Conservation (phyloP, 92 coral and sea anemone species). For the Zoanthus gigantus region DNA sequence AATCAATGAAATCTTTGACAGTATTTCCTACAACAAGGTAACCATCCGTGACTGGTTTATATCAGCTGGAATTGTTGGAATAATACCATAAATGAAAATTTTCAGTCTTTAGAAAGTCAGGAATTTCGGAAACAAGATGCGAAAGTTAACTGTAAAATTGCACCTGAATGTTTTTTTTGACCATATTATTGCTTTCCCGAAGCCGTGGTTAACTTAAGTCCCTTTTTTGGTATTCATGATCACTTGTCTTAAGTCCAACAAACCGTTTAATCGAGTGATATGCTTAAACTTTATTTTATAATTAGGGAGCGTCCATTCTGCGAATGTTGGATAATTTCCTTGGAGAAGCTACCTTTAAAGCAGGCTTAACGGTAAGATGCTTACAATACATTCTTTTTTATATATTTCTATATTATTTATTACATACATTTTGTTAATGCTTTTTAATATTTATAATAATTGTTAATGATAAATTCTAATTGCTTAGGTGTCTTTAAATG, state of each 20-base stretch:
- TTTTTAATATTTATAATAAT: neutral
- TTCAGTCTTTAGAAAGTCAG: neutral
- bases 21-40: conserved; percentile 97
- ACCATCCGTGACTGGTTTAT: neutral
- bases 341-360: conserved; percentile 61
- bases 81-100: no score
- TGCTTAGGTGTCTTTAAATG: no score
- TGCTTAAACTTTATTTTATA: neutral
- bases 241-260: neutral
- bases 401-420: neutral
- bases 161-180: no score
- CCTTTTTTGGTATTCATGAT: neutral
- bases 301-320: conserved; percentile 77
- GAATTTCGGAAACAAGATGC: neutral
- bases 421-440: neutral
- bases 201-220: no score
- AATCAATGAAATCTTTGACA: conserved; percentile 97
- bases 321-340: conserved; percentile 81
- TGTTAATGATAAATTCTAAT: no score
- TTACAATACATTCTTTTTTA: neutral
- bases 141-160: neutral
- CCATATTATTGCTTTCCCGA: no score
- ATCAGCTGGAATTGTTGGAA: neutral
- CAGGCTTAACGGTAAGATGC: conserved; percentile 74
- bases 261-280: neutral